A percentile compares a stretch with the other conserved stretches of the same genome.
These are phyloP conservation scores for Drosophila micromelanica DNA, from an alignment of 1,140 invertebrate genomes.

Conservation along the genomic window DNA sequence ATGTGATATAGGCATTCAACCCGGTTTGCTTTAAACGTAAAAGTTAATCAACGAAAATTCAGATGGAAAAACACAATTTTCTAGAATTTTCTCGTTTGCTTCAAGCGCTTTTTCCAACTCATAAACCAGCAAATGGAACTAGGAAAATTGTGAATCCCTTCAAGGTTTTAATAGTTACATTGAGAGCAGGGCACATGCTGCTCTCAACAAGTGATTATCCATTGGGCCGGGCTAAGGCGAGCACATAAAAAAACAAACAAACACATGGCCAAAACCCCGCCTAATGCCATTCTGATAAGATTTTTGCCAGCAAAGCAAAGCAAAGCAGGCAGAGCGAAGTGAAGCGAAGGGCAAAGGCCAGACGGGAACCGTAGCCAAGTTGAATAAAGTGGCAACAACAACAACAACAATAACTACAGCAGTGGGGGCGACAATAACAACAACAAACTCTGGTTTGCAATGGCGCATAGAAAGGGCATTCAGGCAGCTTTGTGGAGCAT, in stretches of 20 bases:
- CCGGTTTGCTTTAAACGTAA: too few species aligned
- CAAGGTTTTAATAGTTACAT: not conserved
- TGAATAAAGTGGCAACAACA: constrained; percentile 26
- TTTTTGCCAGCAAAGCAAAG: constrained; percentile 15
- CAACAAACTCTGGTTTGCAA: constrained; percentile 1
- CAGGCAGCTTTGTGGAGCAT: constrained; percentile 75
- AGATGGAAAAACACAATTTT: too few species aligned
- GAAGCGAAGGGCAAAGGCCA: constrained; percentile 63
- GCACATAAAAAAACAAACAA: constrained; percentile 25
- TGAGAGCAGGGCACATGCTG: not conserved
- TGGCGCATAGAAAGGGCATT: constrained; percentile 33
- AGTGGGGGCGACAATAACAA: constrained; percentile 26
- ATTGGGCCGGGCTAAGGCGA: constrained; percentile 6
- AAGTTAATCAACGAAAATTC: too few species aligned
- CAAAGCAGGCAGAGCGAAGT: constrained; percentile 4
- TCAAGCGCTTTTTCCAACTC: not conserved
- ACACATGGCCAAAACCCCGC: constrained; percentile 33
- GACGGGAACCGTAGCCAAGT: constrained; percentile 25
- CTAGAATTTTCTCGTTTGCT: not conserved
- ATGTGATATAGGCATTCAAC: too few species aligned
- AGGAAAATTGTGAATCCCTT: not conserved
- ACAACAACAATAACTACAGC: constrained; percentile 9
- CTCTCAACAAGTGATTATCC: constrained; percentile 30
- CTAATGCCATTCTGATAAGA: constrained; percentile 53
- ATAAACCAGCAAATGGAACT: constrained; percentile 7